Evolutionary conservation across 1,140 invertebrate species (phyloP), one percentile per base, ranked within the genome.

Genomic region (Teleogryllus occipitalis): DNA sequence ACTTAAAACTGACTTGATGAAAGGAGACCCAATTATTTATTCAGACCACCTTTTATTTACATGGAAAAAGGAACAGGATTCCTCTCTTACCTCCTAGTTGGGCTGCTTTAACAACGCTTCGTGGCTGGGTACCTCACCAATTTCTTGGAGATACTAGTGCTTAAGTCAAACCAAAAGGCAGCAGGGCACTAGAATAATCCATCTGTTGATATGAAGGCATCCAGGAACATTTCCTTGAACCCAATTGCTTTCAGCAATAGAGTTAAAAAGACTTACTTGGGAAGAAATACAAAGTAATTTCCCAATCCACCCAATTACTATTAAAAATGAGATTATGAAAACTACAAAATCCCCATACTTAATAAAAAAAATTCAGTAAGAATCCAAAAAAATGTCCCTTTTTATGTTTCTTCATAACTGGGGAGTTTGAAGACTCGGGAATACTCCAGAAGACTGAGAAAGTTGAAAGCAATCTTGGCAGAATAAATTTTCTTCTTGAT

Each of bases 21-120:
- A 76, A 48, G 14, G 76, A 77, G 47, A 77, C 76, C 76, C 76
- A 77, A 77, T 46, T 21, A 77, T 77, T 77, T 77, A 77, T 77
- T 77, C 76, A 54, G 47, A 77, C 48, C 47, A 77, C 76, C 76
- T n/a, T 47, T n/a, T 46, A 77, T 65, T 65, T 77, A 77, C 76
- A 77, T 77, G 76, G 47, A 77, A 77, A 48, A 15, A n/a, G 47
- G 76, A 48, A 77, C 76, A 77, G 47, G 76, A 77, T 48, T 77
- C 76, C 76, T 77, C 76, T 77, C 76, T 77, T 77, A 77, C 76
- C 76, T 77, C 76, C 10, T 46, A 77, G 48, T 46, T 48, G 21
- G 27, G 76, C 76, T 77, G 76, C 46, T n/a, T 47, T 77, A 21
- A 47, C 75, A 46, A 48, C 8, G 48, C 76, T 21, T 48, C 48